phyloP scores from a whole-genome alignment of 2,888 invertebrate species.

The Amphipoea lucens region DNA sequence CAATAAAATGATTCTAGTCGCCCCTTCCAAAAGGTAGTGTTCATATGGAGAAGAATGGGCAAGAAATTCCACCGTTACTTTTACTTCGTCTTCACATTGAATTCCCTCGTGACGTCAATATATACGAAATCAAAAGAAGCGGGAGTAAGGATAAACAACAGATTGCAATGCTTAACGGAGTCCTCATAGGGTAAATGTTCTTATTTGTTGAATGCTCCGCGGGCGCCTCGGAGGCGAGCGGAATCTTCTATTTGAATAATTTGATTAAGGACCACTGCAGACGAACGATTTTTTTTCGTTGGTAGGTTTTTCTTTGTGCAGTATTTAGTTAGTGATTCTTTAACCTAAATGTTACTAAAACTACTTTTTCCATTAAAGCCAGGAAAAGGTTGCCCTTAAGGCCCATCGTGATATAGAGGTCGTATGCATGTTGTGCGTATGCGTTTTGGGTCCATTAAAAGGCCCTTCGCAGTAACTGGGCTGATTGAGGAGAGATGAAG shows the following conservation, averaged over 20 bases:
- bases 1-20: too few species aligned
- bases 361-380: not conserved
- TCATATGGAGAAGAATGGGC: too few species aligned
- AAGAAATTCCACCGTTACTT: too few species aligned
- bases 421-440: too few species aligned
- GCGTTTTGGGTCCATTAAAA: too few species aligned
- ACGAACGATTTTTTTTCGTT: constrained; percentile 53
- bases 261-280: constrained; percentile 81
- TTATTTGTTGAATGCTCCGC: constrained; percentile 79
- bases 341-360: not conserved
- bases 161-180: constrained; percentile 74
- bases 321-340: not conserved
- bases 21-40: too few species aligned
- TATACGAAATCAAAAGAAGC: constrained; percentile 51
- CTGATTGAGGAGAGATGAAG: not conserved
- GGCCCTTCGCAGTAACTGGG: too few species aligned
- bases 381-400: not conserved
- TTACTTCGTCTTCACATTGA: too few species aligned
- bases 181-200: constrained; percentile 70
- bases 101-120: constrained; percentile 29
- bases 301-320: not conserved
- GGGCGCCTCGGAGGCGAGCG: constrained; percentile 81
- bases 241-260: constrained; percentile 87
- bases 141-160: constrained; percentile 60
- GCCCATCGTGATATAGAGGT: not conserved